These are phyloP conservation scores for Belgica antarctica DNA, from an alignment of 2,888 invertebrate species.

Conservation along the genomic window DNA sequence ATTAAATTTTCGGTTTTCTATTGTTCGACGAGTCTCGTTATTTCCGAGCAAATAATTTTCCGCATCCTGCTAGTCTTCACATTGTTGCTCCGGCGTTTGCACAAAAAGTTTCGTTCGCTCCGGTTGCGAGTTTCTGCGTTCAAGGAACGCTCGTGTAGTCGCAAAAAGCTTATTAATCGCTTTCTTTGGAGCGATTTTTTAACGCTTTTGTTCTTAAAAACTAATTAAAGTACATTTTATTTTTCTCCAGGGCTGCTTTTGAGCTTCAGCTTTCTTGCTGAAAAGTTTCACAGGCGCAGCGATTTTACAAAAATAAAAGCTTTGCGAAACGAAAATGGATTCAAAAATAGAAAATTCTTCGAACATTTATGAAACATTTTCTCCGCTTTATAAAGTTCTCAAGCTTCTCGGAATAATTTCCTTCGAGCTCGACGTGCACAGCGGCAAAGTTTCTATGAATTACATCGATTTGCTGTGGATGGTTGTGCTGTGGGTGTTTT, in stretches of 20 bases:
- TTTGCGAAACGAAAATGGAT: neutral
- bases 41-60: conserved; percentile 12
- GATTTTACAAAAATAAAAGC: neutral
- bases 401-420: conserved; percentile 10
- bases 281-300: neutral
- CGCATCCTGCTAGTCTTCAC: neutral
- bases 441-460: neutral
- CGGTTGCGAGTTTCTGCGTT: neutral
- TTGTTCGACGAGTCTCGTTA: conserved; percentile 8
- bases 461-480: neutral
- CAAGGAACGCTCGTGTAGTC: conserved; percentile 19
- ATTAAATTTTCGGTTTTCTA: conserved; percentile 26
- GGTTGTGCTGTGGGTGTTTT: neutral
- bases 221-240: conserved; percentile 31
- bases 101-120: neutral
- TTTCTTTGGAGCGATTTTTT: conserved; percentile 29
- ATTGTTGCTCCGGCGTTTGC: conserved; percentile 13
- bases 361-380: conserved; percentile 28
- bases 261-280: neutral
- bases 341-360: neutral
- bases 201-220: conserved; percentile 29
- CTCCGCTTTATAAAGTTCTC: conserved; percentile 17
- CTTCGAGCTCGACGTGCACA: neutral
- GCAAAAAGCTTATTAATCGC: conserved; percentile 35
- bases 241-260: conserved; percentile 14